Conservation (phyloP, 2,797 vertebrate species). For the Podarcis siculus region DNA sequence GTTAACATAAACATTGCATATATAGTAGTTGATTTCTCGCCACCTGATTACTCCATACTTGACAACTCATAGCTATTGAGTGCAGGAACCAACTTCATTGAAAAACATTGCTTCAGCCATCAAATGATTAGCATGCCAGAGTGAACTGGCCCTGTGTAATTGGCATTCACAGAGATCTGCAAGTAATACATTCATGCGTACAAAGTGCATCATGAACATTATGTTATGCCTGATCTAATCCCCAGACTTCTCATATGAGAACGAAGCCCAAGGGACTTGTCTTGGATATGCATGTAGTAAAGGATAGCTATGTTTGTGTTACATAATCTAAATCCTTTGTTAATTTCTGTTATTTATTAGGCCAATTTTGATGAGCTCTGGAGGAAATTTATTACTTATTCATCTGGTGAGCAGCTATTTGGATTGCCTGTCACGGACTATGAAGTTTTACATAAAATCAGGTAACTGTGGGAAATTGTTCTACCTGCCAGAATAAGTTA, state of each 20-base stretch:
- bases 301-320: not conserved
- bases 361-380: constrained; percentile 84
- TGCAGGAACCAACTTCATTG: not conserved
- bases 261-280: not conserved
- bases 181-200: not conserved
- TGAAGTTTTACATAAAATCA: constrained; percentile 81
- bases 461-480: constrained; percentile 68
- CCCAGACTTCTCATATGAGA: not conserved
- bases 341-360: constrained; percentile 64
- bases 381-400: constrained; percentile 84
- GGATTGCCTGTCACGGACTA: constrained; percentile 86
- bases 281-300: not conserved
- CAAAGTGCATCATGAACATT: not conserved
- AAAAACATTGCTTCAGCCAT: not conserved
- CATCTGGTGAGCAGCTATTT: constrained; percentile 84
- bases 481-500: not conserved
- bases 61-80: not conserved
- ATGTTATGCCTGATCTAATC: not conserved
- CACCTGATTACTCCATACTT: not conserved
- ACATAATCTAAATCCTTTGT: not conserved
- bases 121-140: not conserved
- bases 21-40: not conserved
- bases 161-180: not conserved
- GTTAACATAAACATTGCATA: not conserved
- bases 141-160: not conserved